Conservation (phyloP, 2,888 invertebrate genomes). For the Agriopis leucophaearia region DNA sequence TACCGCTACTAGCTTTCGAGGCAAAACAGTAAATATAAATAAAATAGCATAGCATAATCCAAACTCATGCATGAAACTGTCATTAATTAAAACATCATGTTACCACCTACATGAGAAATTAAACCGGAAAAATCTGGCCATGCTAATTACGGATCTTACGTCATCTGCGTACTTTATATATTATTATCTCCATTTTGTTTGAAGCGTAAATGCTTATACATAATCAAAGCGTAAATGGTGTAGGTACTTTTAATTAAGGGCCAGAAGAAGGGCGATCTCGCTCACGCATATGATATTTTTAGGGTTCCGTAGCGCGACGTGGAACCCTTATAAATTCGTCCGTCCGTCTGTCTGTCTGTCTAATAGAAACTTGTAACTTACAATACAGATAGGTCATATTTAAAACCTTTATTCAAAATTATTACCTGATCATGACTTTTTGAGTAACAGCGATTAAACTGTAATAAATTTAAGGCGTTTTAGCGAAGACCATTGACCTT, state of each 20-base stretch:
- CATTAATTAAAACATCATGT: constrained; percentile 21
- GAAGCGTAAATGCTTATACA: neutral
- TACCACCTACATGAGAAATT: constrained; percentile 26
- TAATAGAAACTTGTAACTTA: too few relatives aligned
- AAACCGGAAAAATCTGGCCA: constrained; percentile 19
- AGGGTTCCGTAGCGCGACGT: too few relatives aligned
- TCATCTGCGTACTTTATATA: constrained; percentile 1
- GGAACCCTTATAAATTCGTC: too few relatives aligned
- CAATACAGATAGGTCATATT: too few relatives aligned
- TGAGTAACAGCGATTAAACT: too few relatives aligned
- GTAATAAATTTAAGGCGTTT: too few relatives aligned
- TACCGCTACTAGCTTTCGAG: neutral
- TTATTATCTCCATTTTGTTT: constrained; percentile 4
- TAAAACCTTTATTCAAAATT: too few relatives aligned
- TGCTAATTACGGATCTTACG: constrained; percentile 17
- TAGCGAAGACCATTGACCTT: too few relatives aligned
- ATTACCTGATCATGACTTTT: too few relatives aligned
- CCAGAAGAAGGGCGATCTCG: neutral
- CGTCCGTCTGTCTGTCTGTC: too few relatives aligned
- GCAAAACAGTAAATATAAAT: neutral
- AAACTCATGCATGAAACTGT: constrained; percentile 8
- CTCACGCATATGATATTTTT: too few relatives aligned
- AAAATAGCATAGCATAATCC: constrained; percentile 4
- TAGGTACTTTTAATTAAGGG: too few relatives aligned
- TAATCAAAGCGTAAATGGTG: constrained; percentile 6